Percentiles rank a stretch among this genome's conserved stretches.
phyloP scores from a whole-genome alignment of 2,888 invertebrate species.

The Orthosia incerta region DNA sequence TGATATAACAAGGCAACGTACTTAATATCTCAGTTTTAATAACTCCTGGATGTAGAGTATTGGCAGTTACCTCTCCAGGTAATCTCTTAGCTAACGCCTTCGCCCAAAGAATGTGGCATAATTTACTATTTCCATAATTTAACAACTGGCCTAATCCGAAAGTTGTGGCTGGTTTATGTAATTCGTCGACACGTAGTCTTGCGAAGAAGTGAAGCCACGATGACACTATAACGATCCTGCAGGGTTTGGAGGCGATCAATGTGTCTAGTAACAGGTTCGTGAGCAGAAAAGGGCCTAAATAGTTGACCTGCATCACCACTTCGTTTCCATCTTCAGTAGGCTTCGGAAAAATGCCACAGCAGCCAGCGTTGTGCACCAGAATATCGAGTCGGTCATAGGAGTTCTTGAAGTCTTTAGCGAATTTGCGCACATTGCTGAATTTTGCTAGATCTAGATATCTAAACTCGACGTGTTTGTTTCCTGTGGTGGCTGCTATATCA shows the following conservation, averaged over 20 bases:
- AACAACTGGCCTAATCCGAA: slow-evolving; percentile 71
- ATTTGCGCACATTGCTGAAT: slow-evolving; percentile 89
- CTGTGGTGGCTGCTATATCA: slow-evolving; percentile 93
- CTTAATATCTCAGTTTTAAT: slow-evolving; percentile 95
- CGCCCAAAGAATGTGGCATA: slow-evolving; percentile 83
- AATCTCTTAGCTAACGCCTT: slow-evolving; percentile 83
- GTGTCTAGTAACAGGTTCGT: slow-evolving; percentile 92
- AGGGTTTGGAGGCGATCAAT: slow-evolving; percentile 80
- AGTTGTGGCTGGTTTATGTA: slow-evolving; percentile 59
- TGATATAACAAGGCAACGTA: slow-evolving; percentile 82
- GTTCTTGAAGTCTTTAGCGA: slow-evolving; percentile 91
- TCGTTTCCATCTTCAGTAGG: slow-evolving; percentile 92
- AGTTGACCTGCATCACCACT: slow-evolving; percentile 92
- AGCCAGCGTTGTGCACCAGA: slow-evolving; percentile 92
- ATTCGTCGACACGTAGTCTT: slow-evolving; percentile 86
- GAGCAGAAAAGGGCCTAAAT: slow-evolving; percentile 93
- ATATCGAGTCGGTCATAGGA: slow-evolving; percentile 90
- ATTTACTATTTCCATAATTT: slow-evolving; percentile 87
- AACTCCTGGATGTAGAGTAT: slow-evolving; percentile 96
- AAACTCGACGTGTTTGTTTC: slow-evolving; percentile 93
- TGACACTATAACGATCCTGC: slow-evolving; percentile 86
- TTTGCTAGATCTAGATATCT: slow-evolving; percentile 88
- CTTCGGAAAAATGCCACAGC: slow-evolving; percentile 77
- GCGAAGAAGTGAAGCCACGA: slow-evolving; percentile 78
- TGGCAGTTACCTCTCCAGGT: slow-evolving; percentile 92